Percentiles rank a stretch among this genome's conserved stretches.
Evolutionary conservation across 2,113 vertebrate genomes (phyloP).

Genomic region (Chauna torquata): DNA sequence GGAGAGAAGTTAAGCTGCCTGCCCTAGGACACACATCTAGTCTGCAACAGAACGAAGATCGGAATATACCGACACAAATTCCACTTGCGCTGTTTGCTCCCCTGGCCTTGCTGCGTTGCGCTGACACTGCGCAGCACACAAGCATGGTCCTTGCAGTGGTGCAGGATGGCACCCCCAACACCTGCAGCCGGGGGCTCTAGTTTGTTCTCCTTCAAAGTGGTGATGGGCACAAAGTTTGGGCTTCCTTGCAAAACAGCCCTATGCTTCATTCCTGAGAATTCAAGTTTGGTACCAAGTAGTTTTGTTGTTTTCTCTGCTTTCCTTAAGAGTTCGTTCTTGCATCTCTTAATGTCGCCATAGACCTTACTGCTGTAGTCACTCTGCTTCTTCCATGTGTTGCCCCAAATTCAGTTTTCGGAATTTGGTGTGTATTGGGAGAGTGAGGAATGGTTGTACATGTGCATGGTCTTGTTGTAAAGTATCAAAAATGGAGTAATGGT

Average conservation of each 20-base stretch:
- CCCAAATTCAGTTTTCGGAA: background rate
- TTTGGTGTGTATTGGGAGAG: fast-evolving
- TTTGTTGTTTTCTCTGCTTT: background rate
- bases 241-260: background rate
- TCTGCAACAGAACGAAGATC: background rate
- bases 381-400: background rate
- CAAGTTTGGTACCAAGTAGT: background rate
- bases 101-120: background rate
- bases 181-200: background rate
- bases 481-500: background rate
- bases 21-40: background rate
- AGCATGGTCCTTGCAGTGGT: background rate
- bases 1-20: background rate
- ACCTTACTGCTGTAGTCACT: background rate
- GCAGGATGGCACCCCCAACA: background rate
- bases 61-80: fast-evolving
- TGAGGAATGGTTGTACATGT: background rate
- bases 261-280: background rate
- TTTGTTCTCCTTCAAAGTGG: fast-evolving
- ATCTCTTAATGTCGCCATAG: fast-evolving
- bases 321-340: background rate
- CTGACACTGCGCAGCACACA: fast-evolving
- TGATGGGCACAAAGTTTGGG: background rate
- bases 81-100: background rate
- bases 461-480: background rate